A percentile compares a stretch with the other conserved stretches of the same genome.
These are phyloP conservation scores for Albula goreensis DNA, from an alignment of 2,113 vertebrate species.

Conservation along the genomic window DNA sequence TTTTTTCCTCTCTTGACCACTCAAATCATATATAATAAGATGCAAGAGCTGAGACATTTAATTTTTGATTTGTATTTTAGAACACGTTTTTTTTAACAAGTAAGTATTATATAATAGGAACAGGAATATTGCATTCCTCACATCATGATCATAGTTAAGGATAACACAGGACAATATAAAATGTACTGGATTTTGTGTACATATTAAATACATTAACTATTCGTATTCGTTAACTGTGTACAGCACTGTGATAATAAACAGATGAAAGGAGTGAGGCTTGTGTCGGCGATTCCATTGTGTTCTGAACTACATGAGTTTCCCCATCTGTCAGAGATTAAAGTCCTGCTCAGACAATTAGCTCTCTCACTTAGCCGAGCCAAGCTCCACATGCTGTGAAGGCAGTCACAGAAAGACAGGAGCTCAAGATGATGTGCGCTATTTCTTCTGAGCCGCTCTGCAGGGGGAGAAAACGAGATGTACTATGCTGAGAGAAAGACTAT, in stretches of 20 bases:
- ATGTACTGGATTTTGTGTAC: background rate
- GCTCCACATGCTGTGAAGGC: background rate
- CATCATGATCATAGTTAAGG: too few relatives aligned
- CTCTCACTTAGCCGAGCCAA: background rate
- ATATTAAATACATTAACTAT: background rate
- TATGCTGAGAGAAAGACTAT: background rate
- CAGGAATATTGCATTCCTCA: too few relatives aligned
- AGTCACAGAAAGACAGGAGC: background rate
- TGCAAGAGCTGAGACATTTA: too few relatives aligned
- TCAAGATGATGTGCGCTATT: background rate
- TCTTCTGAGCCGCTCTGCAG: background rate
- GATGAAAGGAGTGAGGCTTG: background rate
- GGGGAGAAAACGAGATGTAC: background rate
- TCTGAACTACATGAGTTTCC: background rate
- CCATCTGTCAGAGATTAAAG: background rate
- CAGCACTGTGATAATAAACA: too few relatives aligned
- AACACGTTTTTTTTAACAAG: too few relatives aligned
- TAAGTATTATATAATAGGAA: too few relatives aligned
- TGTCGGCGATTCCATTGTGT: background rate
- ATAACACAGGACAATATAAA: too few relatives aligned
- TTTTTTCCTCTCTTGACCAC: too few relatives aligned
- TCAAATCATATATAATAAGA: too few relatives aligned
- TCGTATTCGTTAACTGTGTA: background rate
- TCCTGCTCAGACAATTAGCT: background rate
- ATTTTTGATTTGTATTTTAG: too few relatives aligned